Evolutionary conservation across 2,113 vertebrate genomes (phyloP), one percentile per base, ranked within the genome.

Genomic region (Chloropsis hardwickii): DNA sequence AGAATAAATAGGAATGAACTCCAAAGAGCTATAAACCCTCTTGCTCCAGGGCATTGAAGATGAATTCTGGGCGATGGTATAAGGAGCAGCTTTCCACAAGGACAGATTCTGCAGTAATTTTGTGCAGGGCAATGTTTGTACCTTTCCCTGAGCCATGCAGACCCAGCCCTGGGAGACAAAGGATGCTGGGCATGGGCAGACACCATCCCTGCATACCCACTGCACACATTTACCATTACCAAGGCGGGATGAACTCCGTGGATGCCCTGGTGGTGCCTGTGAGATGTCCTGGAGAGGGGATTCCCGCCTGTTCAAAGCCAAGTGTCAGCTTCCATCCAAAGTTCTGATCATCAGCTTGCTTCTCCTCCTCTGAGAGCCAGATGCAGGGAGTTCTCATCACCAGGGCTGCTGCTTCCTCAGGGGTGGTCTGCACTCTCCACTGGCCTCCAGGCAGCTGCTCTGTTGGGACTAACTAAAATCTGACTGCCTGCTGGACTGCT

Each of bases 1-100:
- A 89, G 54, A 86, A 80, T 40, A 73, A 85, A 45, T 27, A 83
- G 84, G 25, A 71, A 88, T 40, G 14, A 82, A 62, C 22, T 89
- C 66, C 18, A 15, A 54, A 86, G 33, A 70, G 25, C 64, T 74
- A 14, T 62, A 77, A 94, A 70, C 3, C 17, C 4, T 74, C 14
- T 48, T 54, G 70, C 70, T 92, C 24, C 45, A 87, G 50, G 54
- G 66, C 45, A 72, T 1, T 83, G 58, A 70, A 51, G 44, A 42
- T 40, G n/a, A 85, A 12, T 42, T 72, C 33, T 45, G 54, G 62
- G 20, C 1, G 1, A 54, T 24, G 28, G 67, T 45, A 44, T 37
- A 81, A 80, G 54, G 9, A 86, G 44, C 66, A 78, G 22, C 37
- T 79, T 78, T 79, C 83, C 31, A 69, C 6, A 14, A 53, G 29